Base-by-base conservation (phyloP, 2,888 invertebrate genomes). In the Slavum lentiscoides region DNA sequence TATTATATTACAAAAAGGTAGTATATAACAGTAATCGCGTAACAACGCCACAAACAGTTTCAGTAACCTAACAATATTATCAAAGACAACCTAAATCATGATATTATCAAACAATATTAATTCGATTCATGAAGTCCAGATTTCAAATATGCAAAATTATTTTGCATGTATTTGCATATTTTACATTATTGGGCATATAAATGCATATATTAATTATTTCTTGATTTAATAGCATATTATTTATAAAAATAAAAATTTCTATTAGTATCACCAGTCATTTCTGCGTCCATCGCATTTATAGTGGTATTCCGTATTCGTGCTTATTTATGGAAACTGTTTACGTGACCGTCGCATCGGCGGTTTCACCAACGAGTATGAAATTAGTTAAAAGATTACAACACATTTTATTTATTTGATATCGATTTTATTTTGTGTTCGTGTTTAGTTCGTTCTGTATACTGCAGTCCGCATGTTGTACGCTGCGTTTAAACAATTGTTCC, bases 101-200 rank as follows among this genome's bases (percentile, higher is more conserved):
- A n/a, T n/a, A n/a, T n/a, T n/a, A n/a, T n/a, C n/a, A n/a, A n/a
- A n/a, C n/a, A n/a, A n/a, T n/a, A 30, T 53, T 4, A 49, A 23
- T 67, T 13, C 15, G 67, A 49, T 49, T 67, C 13, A 23, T 67
- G 67, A 49, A 67, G 21, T 67, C 49, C 21, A 49, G 67, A 49
- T 49, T 67, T 0, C 13, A 49, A 49, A 21, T 49, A 49, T 21
- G 21, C 23, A 49, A 49, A 49, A 2, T 49, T 30, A 30, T 30
- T 30, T 30, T 30, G 4, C 30, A 30, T 30, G 4, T 30, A 30
- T 30, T 30, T 30, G 30, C 30, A 30, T 30, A 30, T 30, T 30
- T 30, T 30, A 30, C 30, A 30, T 30, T 30, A 30, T 4, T 30
- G 30, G 2, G 4, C 30, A 30, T 30, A 30, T 30, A 30, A 30